Conservation (phyloP, 2,113 vertebrate species). For the Salvator merianae region DNA sequence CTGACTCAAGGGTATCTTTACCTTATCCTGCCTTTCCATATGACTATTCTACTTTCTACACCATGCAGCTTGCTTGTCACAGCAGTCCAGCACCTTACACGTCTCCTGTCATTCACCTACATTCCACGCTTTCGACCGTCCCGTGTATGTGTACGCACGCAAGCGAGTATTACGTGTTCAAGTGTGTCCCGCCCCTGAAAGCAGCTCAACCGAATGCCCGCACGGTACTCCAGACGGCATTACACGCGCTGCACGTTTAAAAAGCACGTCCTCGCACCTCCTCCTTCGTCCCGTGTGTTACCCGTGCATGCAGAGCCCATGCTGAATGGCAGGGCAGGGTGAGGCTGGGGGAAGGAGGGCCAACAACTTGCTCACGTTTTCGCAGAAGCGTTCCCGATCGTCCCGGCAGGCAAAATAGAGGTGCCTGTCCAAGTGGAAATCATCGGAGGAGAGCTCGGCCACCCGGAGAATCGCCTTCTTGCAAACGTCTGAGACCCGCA, state of each 20-base stretch:
- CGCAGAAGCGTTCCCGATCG: conserved; percentile 94
- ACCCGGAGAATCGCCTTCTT: conserved; percentile 96
- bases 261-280: not conserved
- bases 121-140: too few species aligned
- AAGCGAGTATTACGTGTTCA: too few species aligned
- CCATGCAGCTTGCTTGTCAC: not conserved
- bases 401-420: conserved; percentile 94
- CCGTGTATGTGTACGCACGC: too few species aligned
- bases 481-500: conserved; percentile 85
- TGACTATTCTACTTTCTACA: not conserved
- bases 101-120: not conserved
- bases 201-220: not conserved
- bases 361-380: conserved; percentile 85
- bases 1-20: not conserved
- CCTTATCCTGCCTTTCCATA: not conserved
- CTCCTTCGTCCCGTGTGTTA: not conserved
- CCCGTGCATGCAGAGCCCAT: not conserved
- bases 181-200: too few species aligned
- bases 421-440: conserved; percentile 94
- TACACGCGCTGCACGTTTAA: not conserved
- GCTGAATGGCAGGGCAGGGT: not conserved
- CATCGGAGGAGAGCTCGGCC: conserved; percentile 93
- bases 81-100: not conserved
- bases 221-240: not conserved
- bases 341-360: not conserved